phyloP scores from a whole-genome alignment of 35 echinoderm and acorn worm species.

The Heliocidaris erythrogramma region DNA sequence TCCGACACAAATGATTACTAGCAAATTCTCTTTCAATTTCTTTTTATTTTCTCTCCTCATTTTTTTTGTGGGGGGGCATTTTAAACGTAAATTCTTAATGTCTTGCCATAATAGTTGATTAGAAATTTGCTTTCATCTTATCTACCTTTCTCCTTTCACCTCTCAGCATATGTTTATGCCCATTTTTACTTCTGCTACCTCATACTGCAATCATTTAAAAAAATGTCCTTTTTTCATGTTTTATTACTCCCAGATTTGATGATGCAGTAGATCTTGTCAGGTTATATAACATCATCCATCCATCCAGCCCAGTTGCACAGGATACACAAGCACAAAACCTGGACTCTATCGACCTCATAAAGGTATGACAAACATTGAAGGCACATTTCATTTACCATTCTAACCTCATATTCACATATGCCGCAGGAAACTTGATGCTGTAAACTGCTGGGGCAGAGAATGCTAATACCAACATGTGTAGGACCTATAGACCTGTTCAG shows the following conservation, averaged over 20 bases:
- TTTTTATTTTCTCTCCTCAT: no score
- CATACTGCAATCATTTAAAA: not conserved
- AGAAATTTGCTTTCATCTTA: not conserved
- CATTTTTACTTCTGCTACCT: not conserved
- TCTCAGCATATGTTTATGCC: not conserved
- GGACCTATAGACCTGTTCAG: no score
- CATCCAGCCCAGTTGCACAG: slow-evolving; percentile 56
- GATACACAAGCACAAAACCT: slow-evolving; percentile 50
- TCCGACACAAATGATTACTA: no score
- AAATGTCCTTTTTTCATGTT: not conserved
- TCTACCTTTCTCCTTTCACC: not conserved
- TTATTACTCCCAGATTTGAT: slow-evolving; percentile 58
- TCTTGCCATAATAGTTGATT: slow-evolving; percentile 17
- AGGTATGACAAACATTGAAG: slow-evolving; percentile 51
- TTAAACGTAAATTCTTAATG: no score
- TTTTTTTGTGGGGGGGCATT: no score
- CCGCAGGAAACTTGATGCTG: no score
- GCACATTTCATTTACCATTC: not conserved
- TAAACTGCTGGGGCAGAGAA: no score
- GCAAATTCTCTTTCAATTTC: no score
- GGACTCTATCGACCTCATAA: slow-evolving; percentile 65
- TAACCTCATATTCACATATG: no score
- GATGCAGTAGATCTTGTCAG: slow-evolving; percentile 74
- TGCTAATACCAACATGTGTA: no score
- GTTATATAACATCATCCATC: slow-evolving; percentile 73